Evolutionary conservation across 2,113 vertebrate genomes (phyloP), one percentile per base, ranked within the genome.

Genomic region (Prionailurus bengalensis): DNA sequence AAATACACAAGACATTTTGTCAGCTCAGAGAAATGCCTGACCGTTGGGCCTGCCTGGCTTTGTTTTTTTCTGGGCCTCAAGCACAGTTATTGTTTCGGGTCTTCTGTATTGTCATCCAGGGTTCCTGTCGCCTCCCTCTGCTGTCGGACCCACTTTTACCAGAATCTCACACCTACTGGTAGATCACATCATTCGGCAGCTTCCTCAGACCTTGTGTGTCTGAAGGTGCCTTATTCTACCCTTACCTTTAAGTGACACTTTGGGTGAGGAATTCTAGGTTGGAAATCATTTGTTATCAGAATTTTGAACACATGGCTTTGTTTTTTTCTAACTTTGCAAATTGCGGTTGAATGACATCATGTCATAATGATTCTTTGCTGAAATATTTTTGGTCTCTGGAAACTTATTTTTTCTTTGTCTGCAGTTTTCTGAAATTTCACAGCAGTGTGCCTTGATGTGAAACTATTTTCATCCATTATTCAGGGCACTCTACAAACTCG

Each of bases 351-450:
- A 71, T 58, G 66, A 45, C 36, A 63, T n/a, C 51, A 73, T 66
- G 36, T 63, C 42, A 63, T 76, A 36, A 63, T 23, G 42, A 55
- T 45, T 73, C 45, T 95, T 81, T 53, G 15, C 23, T 89, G 73
- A 96, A 84, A 89, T 10, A 2, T 73, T 86, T 79, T 80, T 80
- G 23, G 16, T 55, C n/a, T 48, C 23, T 55, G 33, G 70, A 86
- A 90, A 63, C 42, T 89, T 65, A 25, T 86, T 92, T 90, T 82
- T 63, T n/a, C 71, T 55, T 73, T 83, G 42, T 76, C 39, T 31
- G 6, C 87, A 53, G 39, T 84, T 96, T 95, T 93, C 73, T 78
- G 79, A 84, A 92, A 94, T 58, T 89, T 71, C 48, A 66, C 82
- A 80, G 5, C 8, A 17, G n/a, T 27, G 15, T 42, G 55, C 65